phyloP scores from a whole-genome alignment of 2,888 invertebrate species.

The Synanthedon vespiformis region DNA sequence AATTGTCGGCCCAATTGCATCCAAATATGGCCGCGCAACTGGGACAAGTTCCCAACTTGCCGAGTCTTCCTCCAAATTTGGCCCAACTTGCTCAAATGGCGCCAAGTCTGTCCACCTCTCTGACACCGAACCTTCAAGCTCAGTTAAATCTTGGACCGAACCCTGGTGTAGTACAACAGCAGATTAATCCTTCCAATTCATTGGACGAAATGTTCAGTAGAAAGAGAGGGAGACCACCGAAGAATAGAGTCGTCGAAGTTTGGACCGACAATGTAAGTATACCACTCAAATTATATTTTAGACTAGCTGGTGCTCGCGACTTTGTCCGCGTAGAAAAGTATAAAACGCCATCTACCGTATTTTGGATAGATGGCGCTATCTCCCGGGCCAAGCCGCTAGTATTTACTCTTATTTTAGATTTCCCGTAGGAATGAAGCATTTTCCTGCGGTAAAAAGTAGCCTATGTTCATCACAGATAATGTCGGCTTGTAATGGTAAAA shows the following conservation, averaged over 20 bases:
- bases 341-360: too few species aligned
- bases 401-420: too few species aligned
- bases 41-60: conserved; percentile 49
- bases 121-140: conserved; percentile 57
- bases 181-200: conserved; percentile 73
- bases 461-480: too few species aligned
- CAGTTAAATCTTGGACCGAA: conserved; percentile 52
- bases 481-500: too few species aligned
- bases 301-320: too few species aligned
- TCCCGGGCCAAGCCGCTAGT: too few species aligned
- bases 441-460: too few species aligned
- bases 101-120: conserved; percentile 48
- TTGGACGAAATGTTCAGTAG: conserved; percentile 93
- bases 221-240: conserved; percentile 95
- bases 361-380: too few species aligned
- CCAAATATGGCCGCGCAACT: conserved; percentile 63
- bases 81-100: conserved; percentile 62
- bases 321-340: too few species aligned
- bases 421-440: too few species aligned
- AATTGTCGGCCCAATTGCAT: conserved; percentile 57
- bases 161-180: conserved; percentile 45
- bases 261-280: conserved; percentile 87
- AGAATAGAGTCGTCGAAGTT: conserved; percentile 93
- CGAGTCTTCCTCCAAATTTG: conserved; percentile 55
- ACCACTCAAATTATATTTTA: too few species aligned